A percentile compares a stretch with the other conserved stretches of the same genome.
phyloP scores from a whole-genome alignment of 2,888 invertebrate species.

The Baronia brevicornis region DNA sequence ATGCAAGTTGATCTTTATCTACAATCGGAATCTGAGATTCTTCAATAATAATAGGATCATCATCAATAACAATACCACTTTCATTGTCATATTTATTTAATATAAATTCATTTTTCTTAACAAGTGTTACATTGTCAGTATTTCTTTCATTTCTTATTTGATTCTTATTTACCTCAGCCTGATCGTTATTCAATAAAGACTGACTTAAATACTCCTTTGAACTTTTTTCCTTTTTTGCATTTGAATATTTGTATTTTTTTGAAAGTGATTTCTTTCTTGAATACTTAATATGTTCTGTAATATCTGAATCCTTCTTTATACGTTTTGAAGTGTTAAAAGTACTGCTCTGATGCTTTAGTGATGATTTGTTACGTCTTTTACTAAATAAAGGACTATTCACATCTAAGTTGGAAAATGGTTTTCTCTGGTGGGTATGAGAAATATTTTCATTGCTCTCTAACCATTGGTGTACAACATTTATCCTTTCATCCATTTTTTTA shows the following conservation, averaged over 20 bases:
- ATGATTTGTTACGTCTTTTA: constrained; percentile 4
- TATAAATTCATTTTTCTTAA: constrained; percentile 10
- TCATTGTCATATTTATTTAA: constrained; percentile 33
- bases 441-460: constrained; percentile 35
- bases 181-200: constrained; percentile 1
- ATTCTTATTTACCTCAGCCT: constrained; percentile 9
- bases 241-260: too few species aligned
- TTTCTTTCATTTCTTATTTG: constrained; percentile 16
- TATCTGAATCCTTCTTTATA: too few species aligned
- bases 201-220: constrained; percentile 1
- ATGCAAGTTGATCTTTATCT: constrained; percentile 56
- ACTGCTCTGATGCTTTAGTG: constrained; percentile 4
- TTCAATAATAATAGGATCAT: constrained; percentile 43
- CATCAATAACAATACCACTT: constrained; percentile 48
- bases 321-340: constrained; percentile 7
- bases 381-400: constrained; percentile 29
- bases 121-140: constrained; percentile 7
- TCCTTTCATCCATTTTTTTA: constrained; percentile 42
- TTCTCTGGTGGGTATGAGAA: constrained; percentile 27
- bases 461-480: constrained; percentile 51
- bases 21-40: constrained; percentile 35
- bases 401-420: constrained; percentile 50
- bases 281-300: too few species aligned
- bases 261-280: too few species aligned
- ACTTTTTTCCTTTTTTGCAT: neutral